These are phyloP conservation scores for Potamarius usumacintae DNA, from an alignment of 2,113 vertebrate genomes.

Conservation along the genomic window DNA sequence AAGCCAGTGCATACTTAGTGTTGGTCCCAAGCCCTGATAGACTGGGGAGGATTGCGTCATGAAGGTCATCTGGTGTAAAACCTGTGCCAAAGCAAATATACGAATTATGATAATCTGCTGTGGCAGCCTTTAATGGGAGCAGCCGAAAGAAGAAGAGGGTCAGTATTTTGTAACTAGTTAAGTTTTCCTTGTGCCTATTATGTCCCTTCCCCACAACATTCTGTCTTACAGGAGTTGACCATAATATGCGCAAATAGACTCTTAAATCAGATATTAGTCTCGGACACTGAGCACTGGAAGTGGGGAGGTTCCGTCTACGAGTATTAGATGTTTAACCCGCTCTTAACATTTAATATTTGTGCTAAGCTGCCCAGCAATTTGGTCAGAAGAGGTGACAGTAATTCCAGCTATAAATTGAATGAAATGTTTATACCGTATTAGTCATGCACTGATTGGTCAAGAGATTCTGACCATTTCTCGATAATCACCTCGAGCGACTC, in stretches of 20 bases:
- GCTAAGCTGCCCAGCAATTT: not conserved
- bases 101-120: too few relatives aligned
- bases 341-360: not conserved
- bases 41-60: too few relatives aligned
- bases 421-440: not conserved
- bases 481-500: too few relatives aligned
- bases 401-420: not conserved
- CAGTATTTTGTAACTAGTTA: not conserved
- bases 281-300: not conserved
- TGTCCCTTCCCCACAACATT: not conserved
- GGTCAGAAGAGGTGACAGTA: slow-evolving; percentile 1
- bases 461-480: too few relatives aligned
- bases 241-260: not conserved
- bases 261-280: not conserved
- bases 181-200: not conserved
- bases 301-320: not conserved
- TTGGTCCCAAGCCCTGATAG: too few relatives aligned
- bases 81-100: too few relatives aligned
- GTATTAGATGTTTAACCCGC: not conserved
- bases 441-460: too few relatives aligned
- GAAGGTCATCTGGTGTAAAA: too few relatives aligned
- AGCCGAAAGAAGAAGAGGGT: too few relatives aligned
- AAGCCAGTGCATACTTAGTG: too few relatives aligned
- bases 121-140: too few relatives aligned
- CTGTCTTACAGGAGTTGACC: not conserved